Conservation (phyloP, 2,888 invertebrate species). For the Diplolepis rosae region DNA sequence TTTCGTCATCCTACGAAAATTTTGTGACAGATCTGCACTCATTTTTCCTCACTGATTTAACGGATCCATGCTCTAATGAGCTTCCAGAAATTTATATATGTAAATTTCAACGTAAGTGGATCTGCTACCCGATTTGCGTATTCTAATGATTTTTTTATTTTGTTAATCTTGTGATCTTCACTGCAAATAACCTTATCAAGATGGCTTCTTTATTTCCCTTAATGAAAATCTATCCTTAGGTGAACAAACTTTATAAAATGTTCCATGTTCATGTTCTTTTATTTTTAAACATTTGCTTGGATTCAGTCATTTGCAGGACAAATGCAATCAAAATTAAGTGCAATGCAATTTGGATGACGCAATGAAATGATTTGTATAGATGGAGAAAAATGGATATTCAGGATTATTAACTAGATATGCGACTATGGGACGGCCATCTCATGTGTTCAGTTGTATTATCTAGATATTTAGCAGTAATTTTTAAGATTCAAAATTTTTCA, state of each 20-base stretch:
- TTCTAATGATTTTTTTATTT: neutral
- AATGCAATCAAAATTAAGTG: too few relatives aligned
- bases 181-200: neutral
- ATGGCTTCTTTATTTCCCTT: neutral
- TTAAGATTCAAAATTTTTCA: too few relatives aligned
- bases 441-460: too few relatives aligned
- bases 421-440: too few relatives aligned
- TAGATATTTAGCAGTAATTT: too few relatives aligned
- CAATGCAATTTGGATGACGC: too few relatives aligned
- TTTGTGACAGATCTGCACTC: conserved; percentile 15
- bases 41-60: conserved; percentile 32
- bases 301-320: too few relatives aligned
- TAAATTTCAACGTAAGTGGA: conserved; percentile 1
- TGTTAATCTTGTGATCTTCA: neutral
- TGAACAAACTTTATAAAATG: neutral
- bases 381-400: too few relatives aligned
- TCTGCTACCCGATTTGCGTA: neutral
- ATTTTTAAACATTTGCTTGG: neutral
- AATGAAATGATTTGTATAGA: too few relatives aligned
- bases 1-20: neutral
- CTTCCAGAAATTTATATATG: conserved; percentile 3
- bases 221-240: neutral
- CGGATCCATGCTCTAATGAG: neutral
- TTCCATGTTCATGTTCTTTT: neutral
- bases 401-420: too few relatives aligned